A percentile compares a stretch with the other conserved stretches of the same genome.
phyloP scores from a whole-genome alignment of 2,888 invertebrate genomes.

The Cistogaster globosa region DNA sequence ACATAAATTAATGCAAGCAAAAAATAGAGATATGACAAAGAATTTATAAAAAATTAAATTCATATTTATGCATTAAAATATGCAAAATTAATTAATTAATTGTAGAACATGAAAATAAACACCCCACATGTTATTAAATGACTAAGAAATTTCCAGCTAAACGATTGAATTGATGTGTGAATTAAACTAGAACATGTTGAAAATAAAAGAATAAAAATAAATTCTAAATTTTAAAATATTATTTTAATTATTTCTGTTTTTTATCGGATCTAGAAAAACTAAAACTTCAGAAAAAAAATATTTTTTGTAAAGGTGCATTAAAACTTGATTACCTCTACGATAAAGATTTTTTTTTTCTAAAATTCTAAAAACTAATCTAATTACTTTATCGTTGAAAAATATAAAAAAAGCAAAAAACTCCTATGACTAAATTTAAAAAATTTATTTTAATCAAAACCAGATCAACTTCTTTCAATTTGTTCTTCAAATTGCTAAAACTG shows the following conservation, averaged over 20 bases:
- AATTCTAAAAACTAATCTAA: neutral
- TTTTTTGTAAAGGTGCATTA: no score
- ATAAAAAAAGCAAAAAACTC: no score
- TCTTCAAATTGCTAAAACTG: constrained; percentile 17
- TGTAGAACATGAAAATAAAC: constrained; percentile 44
- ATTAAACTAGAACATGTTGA: constrained; percentile 31
- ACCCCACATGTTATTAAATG: constrained; percentile 43
- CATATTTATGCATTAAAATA: constrained; percentile 37
- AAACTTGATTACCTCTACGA: no score
- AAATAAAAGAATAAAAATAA: neutral
- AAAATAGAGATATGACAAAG: constrained; percentile 34
- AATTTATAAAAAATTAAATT: constrained; percentile 10
- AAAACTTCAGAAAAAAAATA: no score
- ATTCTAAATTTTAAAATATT: no score
- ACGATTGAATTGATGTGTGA: constrained; percentile 7
- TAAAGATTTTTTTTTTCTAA: neutral
- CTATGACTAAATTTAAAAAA: constrained; percentile 21
- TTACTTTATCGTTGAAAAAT: constrained; percentile 45
- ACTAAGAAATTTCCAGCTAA: constrained; percentile 10
- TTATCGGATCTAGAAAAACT: no score
- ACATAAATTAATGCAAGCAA: constrained; percentile 33
- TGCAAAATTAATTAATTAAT: constrained; percentile 57
- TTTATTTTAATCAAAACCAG: constrained; percentile 53
- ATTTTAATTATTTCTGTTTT: no score
- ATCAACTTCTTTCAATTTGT: constrained; percentile 36